These are phyloP conservation scores for Charanyca ferruginea DNA, from an alignment of 2,888 invertebrate genomes.

Conservation along the genomic window DNA sequence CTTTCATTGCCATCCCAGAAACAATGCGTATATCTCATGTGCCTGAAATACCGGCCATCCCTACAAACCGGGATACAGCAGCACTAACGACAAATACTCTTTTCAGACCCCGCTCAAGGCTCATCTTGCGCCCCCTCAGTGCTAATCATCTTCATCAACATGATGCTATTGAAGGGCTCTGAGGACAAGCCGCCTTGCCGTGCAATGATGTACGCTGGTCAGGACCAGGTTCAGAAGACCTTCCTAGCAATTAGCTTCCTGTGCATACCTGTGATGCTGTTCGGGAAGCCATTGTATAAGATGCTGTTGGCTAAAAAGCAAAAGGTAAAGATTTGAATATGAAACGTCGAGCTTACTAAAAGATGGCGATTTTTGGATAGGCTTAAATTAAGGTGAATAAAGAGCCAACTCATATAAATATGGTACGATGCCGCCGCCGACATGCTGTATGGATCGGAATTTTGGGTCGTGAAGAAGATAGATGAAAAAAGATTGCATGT, in stretches of 20 bases:
- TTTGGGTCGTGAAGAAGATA: too few species aligned
- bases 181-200: conserved; percentile 85
- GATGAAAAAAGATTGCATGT: too few species aligned
- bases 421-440: too few species aligned
- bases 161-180: conserved; percentile 92
- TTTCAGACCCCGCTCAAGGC: conserved; percentile 82
- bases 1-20: too few species aligned
- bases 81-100: conserved; percentile 12
- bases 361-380: too few species aligned
- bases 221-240: conserved; percentile 91
- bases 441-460: too few species aligned
- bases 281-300: conserved; percentile 94
- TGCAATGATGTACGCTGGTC: conserved; percentile 92
- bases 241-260: conserved; percentile 92
- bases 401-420: too few species aligned
- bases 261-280: conserved; percentile 95
- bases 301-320: conserved; percentile 84
- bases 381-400: too few species aligned
- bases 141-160: conserved; percentile 95
- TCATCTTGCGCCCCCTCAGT: conserved; percentile 94
- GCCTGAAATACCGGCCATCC: too few species aligned
- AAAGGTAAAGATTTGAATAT: conserved; percentile 71
- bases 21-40: too few species aligned
- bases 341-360: background rate
- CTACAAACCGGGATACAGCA: too few species aligned